phyloP scores from a whole-genome alignment of 1,140 invertebrate species.

The Maconellicoccus hirsutus region DNA sequence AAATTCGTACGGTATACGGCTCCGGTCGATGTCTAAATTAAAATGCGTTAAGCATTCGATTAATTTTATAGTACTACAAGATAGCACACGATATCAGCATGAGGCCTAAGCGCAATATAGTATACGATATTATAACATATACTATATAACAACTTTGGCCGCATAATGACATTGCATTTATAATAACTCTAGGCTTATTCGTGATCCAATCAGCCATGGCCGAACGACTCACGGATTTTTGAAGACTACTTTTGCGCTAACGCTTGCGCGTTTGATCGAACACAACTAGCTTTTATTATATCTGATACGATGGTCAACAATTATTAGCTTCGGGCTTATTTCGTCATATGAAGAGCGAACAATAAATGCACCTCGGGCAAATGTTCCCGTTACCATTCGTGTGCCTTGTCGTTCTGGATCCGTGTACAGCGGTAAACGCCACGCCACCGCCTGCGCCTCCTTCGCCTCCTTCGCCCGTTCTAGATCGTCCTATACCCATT shows the following conservation, averaged over 20 bases:
- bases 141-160: conserved; percentile 13
- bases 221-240: conserved; percentile 18
- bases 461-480: too few relatives aligned
- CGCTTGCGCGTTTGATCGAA: neutral
- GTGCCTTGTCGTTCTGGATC: neutral
- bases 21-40: conserved; percentile 2
- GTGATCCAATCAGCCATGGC: conserved; percentile 17
- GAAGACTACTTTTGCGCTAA: conserved; percentile 16
- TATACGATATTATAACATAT: too few relatives aligned
- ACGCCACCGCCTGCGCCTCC: too few relatives aligned
- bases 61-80: neutral
- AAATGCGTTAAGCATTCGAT: conserved; percentile 12
- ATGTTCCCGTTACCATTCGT: conserved; percentile 15
- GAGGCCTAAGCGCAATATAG: neutral
- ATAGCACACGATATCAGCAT: conserved; percentile 21
- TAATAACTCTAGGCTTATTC: conserved; percentile 21
- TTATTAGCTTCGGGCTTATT: conserved; percentile 20
- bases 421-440: neutral
- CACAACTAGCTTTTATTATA: conserved; percentile 20
- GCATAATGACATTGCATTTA: conserved; percentile 19
- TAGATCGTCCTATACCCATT: too few relatives aligned
- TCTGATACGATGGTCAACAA: conserved; percentile 18
- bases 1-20: neutral
- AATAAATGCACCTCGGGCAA: conserved; percentile 15
- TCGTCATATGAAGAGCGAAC: conserved; percentile 19